These are phyloP conservation scores for Campoletis raptor DNA, from an alignment of 2,888 invertebrate genomes.

Conservation along the genomic window DNA sequence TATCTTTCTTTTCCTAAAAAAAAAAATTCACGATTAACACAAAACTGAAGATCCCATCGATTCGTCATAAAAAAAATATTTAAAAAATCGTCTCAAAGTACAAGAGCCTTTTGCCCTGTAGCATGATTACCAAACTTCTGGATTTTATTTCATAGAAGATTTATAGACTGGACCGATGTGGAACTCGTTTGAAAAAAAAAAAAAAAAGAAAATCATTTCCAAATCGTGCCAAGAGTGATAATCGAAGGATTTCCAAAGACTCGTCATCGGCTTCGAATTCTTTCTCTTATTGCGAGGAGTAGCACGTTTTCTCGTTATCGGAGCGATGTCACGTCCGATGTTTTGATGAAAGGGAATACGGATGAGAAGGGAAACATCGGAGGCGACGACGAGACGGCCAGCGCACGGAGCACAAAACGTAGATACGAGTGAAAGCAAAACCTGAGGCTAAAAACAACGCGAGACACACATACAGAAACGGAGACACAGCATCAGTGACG, in stretches of 20 bases:
- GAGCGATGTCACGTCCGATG: constrained; percentile 11
- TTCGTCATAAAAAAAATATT: background rate
- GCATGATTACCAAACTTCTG: background rate
- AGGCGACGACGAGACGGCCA: constrained; percentile 29
- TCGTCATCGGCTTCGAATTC: background rate
- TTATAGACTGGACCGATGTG: background rate
- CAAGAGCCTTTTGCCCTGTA: background rate
- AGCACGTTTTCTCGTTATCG: constrained; percentile 15
- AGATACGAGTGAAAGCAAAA: constrained; percentile 66
- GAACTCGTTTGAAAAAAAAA: background rate
- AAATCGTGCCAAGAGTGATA: background rate
- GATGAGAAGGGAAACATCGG: constrained; percentile 24
- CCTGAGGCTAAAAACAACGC: constrained; percentile 67
- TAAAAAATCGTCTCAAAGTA: background rate
- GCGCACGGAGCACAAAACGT: constrained; percentile 25
- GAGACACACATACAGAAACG: constrained; percentile 24
- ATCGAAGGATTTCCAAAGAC: constrained; percentile 8
- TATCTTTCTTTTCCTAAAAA: background rate
- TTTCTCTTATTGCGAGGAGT: constrained; percentile 1
- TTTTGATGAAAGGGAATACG: constrained; percentile 44
- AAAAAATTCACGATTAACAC: background rate
- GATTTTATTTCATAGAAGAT: background rate
- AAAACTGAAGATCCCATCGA: background rate
- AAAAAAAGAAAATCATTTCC: background rate
- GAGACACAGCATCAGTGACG: constrained; percentile 41